Evolutionary conservation across 1,140 invertebrate genomes (phyloP), one percentile per base, ranked within the genome.

Genomic region (Paracyclopina nana): DNA sequence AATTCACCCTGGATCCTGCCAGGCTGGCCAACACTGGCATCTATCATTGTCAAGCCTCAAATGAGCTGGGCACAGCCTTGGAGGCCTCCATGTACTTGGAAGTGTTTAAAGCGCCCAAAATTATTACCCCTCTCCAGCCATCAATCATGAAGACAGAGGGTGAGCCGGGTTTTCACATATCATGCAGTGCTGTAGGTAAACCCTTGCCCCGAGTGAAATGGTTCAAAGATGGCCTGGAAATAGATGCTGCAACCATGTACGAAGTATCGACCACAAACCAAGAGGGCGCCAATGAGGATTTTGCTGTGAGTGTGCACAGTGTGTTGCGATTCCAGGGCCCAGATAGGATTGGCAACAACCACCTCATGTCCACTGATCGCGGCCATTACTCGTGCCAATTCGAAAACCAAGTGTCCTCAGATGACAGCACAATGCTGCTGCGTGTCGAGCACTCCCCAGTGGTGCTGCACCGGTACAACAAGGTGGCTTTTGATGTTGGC

Each of bases 251-350:
- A 11, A 38, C 31, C 24, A 31, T 60, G 4, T 90, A 81, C 60
- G 78, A 84, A 58, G 78, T 90, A 6, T 73, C 72, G 52, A 85
- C 78, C 0, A 75, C 77, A 53, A 73, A 78, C 29, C 73, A 75
- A 6, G 79, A 82, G 59, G n/a, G 8, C n/a, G 29, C n/a, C n/a
- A n/a, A 30, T 30, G 29, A 8, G 8, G 29, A 30, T 9, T n/a
- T 8, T 30, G 29, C 8, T 9, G n/a, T n/a, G n/a, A 30, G n/a
- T 30, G 29, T 30, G 8, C n/a, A 30, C n/a, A 9, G 8, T 30
- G 29, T 30, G 8, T n/a, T 30, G 8, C 8, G n/a, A 30, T 30
- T 30, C n/a, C 8, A 9, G 8, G 29, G 29, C 29, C 29, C 29
- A 8, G 8, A 30, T 9, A 8, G 29, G n/a, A 30, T 30, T 30